Conservation (phyloP, 2,113 vertebrate species). For the Bufo bufo region DNA sequence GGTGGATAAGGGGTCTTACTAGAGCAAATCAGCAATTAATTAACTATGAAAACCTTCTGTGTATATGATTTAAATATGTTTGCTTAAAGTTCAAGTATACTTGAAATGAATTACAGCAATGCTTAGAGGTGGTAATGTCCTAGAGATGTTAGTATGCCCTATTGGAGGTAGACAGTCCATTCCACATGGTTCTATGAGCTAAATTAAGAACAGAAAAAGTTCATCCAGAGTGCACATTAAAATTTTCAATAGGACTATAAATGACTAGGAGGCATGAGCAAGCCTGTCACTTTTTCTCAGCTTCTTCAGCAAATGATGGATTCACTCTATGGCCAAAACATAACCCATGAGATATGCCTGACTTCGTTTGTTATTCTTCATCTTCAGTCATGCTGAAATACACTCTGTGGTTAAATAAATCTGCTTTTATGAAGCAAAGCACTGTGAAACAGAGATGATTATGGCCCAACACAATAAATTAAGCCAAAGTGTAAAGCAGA, state of each 20-base stretch:
- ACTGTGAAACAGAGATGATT: slow-evolving; percentile 95
- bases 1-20: slow-evolving; percentile 61
- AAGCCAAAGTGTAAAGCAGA: slow-evolving; percentile 67
- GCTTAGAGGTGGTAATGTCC: slow-evolving; percentile 67
- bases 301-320: slow-evolving; percentile 76
- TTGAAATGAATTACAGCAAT: slow-evolving; percentile 62
- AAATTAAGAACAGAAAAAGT: slow-evolving; percentile 78
- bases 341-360: slow-evolving; percentile 73
- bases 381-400: slow-evolving; percentile 79
- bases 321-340: slow-evolving; percentile 69
- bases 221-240: slow-evolving; percentile 89
- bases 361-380: slow-evolving; percentile 70
- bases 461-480: slow-evolving; percentile 86
- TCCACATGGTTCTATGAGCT: slow-evolving; percentile 69
- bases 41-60: slow-evolving; percentile 69
- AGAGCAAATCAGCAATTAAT: slow-evolving; percentile 71
- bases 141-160: slow-evolving; percentile 64
- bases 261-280: slow-evolving; percentile 87
- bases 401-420: slow-evolving; percentile 90
- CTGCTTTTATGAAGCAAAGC: slow-evolving; percentile 79
- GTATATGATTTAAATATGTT: slow-evolving; percentile 60
- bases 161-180: slow-evolving; percentile 67
- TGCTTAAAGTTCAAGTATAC: slow-evolving; percentile 69
- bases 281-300: slow-evolving; percentile 85
- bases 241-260: slow-evolving; percentile 87